These are phyloP conservation scores for Eurosta solidaginis DNA, from an alignment of 1,140 invertebrate genomes.

Conservation along the genomic window DNA sequence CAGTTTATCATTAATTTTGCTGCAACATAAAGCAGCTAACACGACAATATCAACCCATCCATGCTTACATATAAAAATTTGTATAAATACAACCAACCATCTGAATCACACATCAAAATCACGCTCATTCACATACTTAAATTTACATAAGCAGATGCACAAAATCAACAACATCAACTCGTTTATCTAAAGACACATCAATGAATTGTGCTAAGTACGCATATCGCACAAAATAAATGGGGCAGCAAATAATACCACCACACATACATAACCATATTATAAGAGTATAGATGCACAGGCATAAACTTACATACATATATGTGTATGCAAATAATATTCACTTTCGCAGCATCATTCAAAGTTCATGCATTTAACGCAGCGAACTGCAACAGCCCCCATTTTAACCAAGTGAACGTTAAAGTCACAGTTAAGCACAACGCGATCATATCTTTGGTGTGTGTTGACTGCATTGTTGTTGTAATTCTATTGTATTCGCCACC, in stretches of 20 bases:
- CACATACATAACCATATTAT: not conserved
- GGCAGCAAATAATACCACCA: not conserved
- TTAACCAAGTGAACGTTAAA: not conserved
- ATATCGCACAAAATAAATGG: not conserved
- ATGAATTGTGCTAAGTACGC: not conserved
- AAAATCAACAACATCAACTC: not conserved
- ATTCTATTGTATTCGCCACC: not conserved
- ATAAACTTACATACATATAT: no score
- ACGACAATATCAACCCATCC: not conserved
- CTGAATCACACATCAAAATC: no score
- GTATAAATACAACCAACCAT: no score
- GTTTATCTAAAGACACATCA: not conserved
- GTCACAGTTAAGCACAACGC: not conserved
- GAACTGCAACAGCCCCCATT: not conserved
- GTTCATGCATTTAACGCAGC: slow-evolving; percentile 9
- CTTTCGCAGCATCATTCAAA: not conserved
- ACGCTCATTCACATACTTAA: not conserved
- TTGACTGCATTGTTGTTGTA: not conserved
- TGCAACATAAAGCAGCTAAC: not conserved
- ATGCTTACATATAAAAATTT: not conserved
- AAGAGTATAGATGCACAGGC: no score
- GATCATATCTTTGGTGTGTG: not conserved
- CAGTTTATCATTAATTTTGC: not conserved
- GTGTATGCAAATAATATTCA: no score
- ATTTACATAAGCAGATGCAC: not conserved